Base-by-base conservation (phyloP, 1,140 invertebrate species). In the Macrostomum lignano region DNA sequence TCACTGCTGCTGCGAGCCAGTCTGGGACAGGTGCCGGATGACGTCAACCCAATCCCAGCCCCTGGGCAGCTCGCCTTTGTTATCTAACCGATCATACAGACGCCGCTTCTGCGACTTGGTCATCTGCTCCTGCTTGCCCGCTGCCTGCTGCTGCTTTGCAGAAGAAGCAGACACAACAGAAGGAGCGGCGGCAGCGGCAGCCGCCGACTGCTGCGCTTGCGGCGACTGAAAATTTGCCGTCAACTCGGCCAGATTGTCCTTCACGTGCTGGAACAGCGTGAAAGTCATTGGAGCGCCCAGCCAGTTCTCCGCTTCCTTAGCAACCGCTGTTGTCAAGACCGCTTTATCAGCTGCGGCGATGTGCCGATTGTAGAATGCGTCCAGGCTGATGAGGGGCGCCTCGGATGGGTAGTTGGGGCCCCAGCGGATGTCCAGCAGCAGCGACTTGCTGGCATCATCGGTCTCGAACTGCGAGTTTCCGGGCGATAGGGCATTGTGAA, bases 31-130 rank as follows among this genome's bases (percentile, higher is more conserved):
- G 61, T 91, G 82, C 58, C 79, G 81, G 17, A 88, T 69, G 38
- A 88, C 69, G 51, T 88, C 81, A 3, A 88, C 70, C 81, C 82
- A 91, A 57, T 88, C 68, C 67, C 70, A 79, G 2, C 82, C 82
- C 17, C 81, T 59, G 1, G 73, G 72, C 40, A 66, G 68, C 43
- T 84, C 76, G 1, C 77, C 77, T 38, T 71, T 72, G 7, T 64
- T 61, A 11, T 36, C 33, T 21, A 36, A 26, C 25, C 42, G 39
- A 31, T 55, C 47, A 34, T 32, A 30, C 43, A 78, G 69, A 37
- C 69, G 65, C 17, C 78, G 64, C 52, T 88, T 88, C 54, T 88
- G 81, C 2, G 74, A 65, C 58, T 88, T 88, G 9, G 73, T 82
- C 41, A 88, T 49, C 32, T 61, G 54, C 32, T 61, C 58, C 43